Evolutionary conservation across 2,888 invertebrate species (phyloP), one percentile per base, ranked within the genome.

Genomic region (Patella depressa): DNA sequence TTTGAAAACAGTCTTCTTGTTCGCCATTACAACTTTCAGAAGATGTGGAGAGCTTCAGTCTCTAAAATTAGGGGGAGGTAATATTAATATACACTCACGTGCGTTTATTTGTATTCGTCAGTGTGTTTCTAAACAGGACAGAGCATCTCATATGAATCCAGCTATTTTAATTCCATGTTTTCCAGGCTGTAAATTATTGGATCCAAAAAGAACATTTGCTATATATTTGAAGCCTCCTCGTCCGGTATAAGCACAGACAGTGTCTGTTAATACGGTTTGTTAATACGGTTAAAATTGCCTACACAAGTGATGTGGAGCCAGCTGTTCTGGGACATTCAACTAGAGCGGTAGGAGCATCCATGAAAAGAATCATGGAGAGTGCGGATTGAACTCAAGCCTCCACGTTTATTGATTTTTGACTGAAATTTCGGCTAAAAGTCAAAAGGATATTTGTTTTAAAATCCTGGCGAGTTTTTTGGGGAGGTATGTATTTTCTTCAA

Each of bases 281-380:
- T 17, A 54, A 55, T 14, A 76, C 76, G 4, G 71, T 76, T 15
- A 14, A 71, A 24, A 45, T 19, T 19, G 72, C 72, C n/a, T 71
- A 76, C 24, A 19, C 59, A 17, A 19, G 29, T 24, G 17, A 69
- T 53, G 17, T 29, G 3, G 53, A 14, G 53, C 55, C 29, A 24
- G n/a, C n/a, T n/a, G 71, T n/a, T 24, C 53, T 54, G 54, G 55
- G 69, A 11, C 78, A 75, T 74, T 75, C 65, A 17, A 78, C 78
- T 34, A 71, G 78, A 72, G 65, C 19, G 57, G 15, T 78, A 7
- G 78, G 78, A 14, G 74, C 78, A 45, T 59, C 59, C 19, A n/a
- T 59, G 59, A 17, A 19, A 17, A 19, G 9, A 5, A 59, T 59
- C 59, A 17, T 59, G 17, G 59, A 59, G 59, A 59, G n/a, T 17